Conservation (phyloP, 2,888 invertebrate species). For the Incurvaria masculella region DNA sequence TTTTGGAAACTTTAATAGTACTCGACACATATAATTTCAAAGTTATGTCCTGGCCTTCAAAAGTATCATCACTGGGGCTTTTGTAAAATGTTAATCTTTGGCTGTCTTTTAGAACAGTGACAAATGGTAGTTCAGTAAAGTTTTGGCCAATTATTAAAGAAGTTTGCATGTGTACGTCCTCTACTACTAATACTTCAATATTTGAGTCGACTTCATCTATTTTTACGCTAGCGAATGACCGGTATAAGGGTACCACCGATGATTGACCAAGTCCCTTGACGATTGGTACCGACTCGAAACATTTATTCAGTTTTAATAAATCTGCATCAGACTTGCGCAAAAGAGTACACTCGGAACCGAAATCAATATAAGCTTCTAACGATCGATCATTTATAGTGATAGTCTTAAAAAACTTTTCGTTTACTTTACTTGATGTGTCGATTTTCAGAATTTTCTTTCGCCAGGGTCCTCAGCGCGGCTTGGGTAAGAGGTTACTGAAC, state of each 20-base stretch:
- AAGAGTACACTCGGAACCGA: constrained; percentile 14
- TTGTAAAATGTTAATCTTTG: constrained; percentile 12
- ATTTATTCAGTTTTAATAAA: constrained; percentile 4
- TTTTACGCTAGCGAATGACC: constrained; percentile 6
- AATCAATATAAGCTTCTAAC: constrained; percentile 11
- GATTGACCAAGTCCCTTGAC: constrained; percentile 15
- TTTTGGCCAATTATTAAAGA: constrained; percentile 4
- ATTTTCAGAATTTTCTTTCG: constrained; percentile 7
- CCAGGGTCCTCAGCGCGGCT: constrained; percentile 1
- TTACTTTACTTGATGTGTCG: not conserved
- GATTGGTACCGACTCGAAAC: constrained; percentile 8
- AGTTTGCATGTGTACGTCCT: not conserved
- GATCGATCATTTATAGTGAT: constrained; percentile 4
- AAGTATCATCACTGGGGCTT: constrained; percentile 9
- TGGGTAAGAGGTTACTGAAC: constrained; percentile 1
- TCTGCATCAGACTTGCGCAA: constrained; percentile 9
- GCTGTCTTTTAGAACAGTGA: constrained; percentile 4
- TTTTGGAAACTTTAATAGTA: not conserved
- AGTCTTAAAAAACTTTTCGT: constrained; percentile 12
- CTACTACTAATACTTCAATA: constrained; percentile 2
- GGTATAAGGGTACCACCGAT: constrained; percentile 10
- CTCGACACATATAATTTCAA: constrained; percentile 2
- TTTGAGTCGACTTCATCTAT: constrained; percentile 3
- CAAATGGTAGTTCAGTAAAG: constrained; percentile 3
- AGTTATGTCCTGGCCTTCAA: not conserved